phyloP scores from a whole-genome alignment of 2,797 vertebrate species.

The Crax fasciolata region DNA sequence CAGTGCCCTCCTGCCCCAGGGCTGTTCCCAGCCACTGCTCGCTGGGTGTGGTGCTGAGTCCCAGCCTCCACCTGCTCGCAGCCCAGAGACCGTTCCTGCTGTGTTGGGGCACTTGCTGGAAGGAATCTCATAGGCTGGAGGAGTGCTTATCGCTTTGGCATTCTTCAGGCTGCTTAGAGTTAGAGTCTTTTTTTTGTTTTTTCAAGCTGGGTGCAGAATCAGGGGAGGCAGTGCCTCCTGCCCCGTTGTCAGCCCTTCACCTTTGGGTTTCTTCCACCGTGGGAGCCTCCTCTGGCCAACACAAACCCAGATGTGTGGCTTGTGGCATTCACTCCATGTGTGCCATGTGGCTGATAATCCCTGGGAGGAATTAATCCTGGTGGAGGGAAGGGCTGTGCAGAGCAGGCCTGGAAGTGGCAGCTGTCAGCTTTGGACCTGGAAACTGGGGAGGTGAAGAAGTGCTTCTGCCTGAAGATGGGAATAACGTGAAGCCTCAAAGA shows the following conservation, averaged over 20 bases:
- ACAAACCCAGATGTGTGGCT: background rate
- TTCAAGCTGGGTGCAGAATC: accelerated
- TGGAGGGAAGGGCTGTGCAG: background rate
- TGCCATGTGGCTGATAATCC: constrained; percentile 35
- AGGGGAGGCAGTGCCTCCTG: background rate
- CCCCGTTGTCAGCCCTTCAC: background rate
- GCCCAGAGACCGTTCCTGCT: background rate
- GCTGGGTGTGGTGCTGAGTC: constrained; percentile 43
- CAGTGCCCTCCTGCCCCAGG: background rate
- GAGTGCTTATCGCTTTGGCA: background rate
- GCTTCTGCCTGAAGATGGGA: constrained; percentile 26
- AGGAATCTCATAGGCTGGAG: background rate
- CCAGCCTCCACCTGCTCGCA: background rate
- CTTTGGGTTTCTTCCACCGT: accelerated
- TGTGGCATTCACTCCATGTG: background rate
- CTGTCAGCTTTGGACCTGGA: constrained; percentile 15
- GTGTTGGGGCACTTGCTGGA: background rate
- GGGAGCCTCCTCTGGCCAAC: background rate
- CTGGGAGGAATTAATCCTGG: background rate
- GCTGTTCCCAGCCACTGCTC: background rate
- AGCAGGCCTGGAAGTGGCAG: constrained; percentile 11
- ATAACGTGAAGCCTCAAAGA: background rate
- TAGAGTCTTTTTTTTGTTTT: too few species aligned
- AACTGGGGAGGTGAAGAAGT: background rate
- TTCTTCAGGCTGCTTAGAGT: background rate